Conservation (phyloP, 2,113 vertebrate genomes). For the Oryzias woworae region DNA sequence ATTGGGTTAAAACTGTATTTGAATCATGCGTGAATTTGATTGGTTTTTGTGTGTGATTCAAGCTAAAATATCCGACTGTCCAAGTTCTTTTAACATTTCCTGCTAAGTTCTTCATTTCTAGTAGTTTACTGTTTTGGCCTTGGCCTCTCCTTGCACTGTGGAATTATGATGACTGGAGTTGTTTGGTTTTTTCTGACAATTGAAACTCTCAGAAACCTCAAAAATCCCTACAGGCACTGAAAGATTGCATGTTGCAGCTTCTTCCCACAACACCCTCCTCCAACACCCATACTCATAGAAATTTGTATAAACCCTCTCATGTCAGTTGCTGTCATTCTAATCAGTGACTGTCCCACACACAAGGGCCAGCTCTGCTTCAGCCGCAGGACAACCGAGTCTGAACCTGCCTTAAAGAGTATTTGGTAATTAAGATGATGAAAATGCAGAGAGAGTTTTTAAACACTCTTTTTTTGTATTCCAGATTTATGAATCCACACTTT, state of each 20-base stretch:
- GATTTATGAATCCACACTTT: conserved; percentile 47
- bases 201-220: conserved; percentile 54
- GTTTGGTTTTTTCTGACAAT: conserved; percentile 38
- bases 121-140: conserved; percentile 8
- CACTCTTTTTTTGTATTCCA: conserved; percentile 40
- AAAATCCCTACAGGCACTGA: conserved; percentile 48
- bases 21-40: background rate
- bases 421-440: conserved; percentile 33
- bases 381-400: conserved; percentile 44
- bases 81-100: conserved; percentile 9
- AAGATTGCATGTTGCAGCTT: conserved; percentile 43
- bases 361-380: conserved; percentile 23
- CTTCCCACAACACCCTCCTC: conserved; percentile 9
- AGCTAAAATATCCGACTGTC: conserved; percentile 22
- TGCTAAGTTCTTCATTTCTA: conserved; percentile 6
- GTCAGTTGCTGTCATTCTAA: conserved; percentile 20
- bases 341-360: conserved; percentile 32
- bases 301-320: conserved; percentile 27
- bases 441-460: conserved; percentile 30
- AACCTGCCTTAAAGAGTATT: conserved; percentile 49
- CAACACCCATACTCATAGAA: conserved; percentile 12
- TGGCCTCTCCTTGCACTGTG: conserved; percentile 39
- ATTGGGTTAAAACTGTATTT: no score
- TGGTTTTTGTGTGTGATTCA: background rate
- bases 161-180: conserved; percentile 28